A percentile compares a stretch with the other conserved stretches of the same genome.
These are phyloP conservation scores for Tipula lateralis DNA, from an alignment of 2,888 invertebrate genomes.

Conservation along the genomic window DNA sequence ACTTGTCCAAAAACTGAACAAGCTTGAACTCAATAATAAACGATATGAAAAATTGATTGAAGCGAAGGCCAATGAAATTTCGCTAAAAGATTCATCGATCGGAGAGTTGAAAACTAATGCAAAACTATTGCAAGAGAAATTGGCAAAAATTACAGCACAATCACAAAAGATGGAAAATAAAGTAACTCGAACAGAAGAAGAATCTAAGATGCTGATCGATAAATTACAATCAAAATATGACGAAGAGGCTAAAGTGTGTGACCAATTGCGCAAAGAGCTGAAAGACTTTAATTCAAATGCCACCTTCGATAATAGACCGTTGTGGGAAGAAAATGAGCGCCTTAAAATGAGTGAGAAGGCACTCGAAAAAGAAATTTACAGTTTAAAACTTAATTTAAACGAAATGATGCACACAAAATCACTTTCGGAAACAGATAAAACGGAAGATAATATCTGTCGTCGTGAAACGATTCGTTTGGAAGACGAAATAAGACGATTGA, in stretches of 20 bases:
- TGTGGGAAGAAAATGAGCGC: neutral
- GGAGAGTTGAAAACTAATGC: neutral
- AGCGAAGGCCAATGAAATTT: neutral
- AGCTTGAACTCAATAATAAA: neutral
- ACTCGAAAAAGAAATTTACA: neutral
- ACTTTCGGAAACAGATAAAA: neutral
- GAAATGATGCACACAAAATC: neutral
- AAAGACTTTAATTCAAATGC: neutral
- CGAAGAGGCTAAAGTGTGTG: slow-evolving; percentile 31
- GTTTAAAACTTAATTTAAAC: neutral
- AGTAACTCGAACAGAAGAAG: neutral
- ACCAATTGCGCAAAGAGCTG: neutral
- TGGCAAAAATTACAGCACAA: neutral
- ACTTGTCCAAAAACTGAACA: neutral
- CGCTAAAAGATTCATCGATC: neutral
- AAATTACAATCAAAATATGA: slow-evolving; percentile 28
- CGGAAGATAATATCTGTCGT: neutral
- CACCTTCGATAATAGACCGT: neutral
- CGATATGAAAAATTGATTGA: neutral
- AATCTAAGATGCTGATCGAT: neutral
- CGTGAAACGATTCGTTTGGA: neutral
- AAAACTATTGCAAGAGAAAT: neutral
- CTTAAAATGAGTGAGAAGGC: neutral
- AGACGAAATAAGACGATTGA: neutral
- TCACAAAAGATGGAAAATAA: neutral